Evolutionary conservation across 2,113 vertebrate species (phyloP).

Genomic region (Sminthopsis crassicaudata): DNA sequence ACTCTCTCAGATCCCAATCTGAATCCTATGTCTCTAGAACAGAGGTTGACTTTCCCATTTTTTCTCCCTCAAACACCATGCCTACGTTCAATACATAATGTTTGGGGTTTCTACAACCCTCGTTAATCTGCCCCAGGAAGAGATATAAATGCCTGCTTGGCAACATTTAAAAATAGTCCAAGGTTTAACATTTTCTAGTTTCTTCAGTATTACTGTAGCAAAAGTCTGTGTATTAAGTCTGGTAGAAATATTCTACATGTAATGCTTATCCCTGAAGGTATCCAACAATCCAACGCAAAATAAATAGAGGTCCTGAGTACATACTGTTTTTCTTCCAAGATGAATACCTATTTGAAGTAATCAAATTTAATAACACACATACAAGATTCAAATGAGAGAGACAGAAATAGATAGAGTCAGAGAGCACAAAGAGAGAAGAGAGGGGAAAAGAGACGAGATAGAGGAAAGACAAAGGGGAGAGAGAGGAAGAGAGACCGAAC

Average conservation of each 20-base stretch:
- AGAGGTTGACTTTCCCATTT: not conserved
- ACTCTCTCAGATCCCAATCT: not conserved
- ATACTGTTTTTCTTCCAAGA: constrained; percentile 19
- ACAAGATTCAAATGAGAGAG: constrained; percentile 6
- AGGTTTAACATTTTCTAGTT: constrained; percentile 57
- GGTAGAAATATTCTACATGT: constrained; percentile 41
- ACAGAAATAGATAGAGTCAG: not conserved
- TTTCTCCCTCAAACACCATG: not conserved
- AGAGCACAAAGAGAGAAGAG: no score
- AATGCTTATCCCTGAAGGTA: constrained; percentile 15
- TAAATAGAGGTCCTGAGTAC: constrained; percentile 7
- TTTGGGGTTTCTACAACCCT: not conserved
- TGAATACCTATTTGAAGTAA: constrained; percentile 3
- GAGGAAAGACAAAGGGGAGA: no score
- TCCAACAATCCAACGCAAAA: constrained; percentile 33
- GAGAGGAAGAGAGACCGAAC: not conserved
- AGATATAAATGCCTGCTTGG: not conserved
- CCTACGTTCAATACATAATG: not conserved
- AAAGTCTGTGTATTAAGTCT: constrained; percentile 40
- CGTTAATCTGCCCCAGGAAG: not conserved
- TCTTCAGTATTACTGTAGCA: constrained; percentile 49
- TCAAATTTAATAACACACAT: not conserved
- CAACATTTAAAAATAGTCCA: constrained; percentile 56
- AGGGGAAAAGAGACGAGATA: no score
- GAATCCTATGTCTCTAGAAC: not conserved